Conservation (phyloP, 2,113 vertebrate genomes). For the Thunnus maccoyii region DNA sequence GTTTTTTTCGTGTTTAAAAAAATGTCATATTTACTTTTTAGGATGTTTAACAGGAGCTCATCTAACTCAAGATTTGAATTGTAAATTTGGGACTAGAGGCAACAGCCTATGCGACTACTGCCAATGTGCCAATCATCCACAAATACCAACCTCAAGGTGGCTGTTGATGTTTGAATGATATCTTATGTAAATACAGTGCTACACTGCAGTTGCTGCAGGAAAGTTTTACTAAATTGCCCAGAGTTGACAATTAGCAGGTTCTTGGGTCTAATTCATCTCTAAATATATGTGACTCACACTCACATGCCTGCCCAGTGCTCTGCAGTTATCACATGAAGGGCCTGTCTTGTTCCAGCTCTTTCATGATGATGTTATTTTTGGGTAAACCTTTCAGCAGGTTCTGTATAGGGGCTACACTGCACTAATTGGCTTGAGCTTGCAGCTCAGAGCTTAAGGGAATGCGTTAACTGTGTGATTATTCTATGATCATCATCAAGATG, state of each 20-base stretch:
- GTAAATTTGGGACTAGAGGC: neutral
- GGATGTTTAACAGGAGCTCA: neutral
- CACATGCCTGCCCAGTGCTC: neutral
- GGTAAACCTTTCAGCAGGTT: slow-evolving; percentile 31
- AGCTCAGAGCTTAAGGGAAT: slow-evolving; percentile 34
- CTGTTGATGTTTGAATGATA: neutral
- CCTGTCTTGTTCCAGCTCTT: neutral
- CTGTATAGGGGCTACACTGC: neutral
- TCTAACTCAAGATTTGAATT: neutral
- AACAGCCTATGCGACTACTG: neutral
- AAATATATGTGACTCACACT: slow-evolving; percentile 6
- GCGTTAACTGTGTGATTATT: slow-evolving; percentile 21
- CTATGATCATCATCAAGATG: slow-evolving; percentile 4
- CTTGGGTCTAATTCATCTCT: neutral
- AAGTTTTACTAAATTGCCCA: neutral
- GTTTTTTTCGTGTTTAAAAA: neutral
- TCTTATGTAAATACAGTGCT: neutral
- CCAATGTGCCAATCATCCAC: neutral
- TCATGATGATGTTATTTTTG: slow-evolving; percentile 43
- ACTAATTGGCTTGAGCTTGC: slow-evolving; percentile 41
- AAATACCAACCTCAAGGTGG: neutral
- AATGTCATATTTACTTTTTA: neutral
- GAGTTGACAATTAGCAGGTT: slow-evolving; percentile 16
- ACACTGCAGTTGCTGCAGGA: neutral
- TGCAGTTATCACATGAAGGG: slow-evolving; percentile 7